Percentiles rank a stretch among this genome's conserved stretches.
Conservation (phyloP, 1,140 invertebrate species). For the Zaprionus taronus region DNA sequence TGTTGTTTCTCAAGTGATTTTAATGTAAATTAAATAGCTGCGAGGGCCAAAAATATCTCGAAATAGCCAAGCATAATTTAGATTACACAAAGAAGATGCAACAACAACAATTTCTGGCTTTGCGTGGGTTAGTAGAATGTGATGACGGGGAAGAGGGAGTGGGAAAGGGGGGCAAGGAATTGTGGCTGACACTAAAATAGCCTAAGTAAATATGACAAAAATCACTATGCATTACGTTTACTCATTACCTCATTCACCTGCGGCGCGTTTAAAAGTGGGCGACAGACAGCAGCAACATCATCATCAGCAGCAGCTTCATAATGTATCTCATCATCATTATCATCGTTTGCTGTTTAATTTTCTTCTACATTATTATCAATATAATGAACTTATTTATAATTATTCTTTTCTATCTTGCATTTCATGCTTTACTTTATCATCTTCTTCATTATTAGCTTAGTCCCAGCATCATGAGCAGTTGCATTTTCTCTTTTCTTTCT, state of each 20-base stretch:
- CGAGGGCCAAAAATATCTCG: conserved; percentile 11
- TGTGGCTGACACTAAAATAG: conserved; percentile 1
- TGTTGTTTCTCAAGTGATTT: conserved; percentile 43
- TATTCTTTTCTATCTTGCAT: background rate
- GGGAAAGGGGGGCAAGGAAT: background rate
- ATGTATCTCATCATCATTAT: conserved; percentile 33
- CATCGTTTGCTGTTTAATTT: background rate
- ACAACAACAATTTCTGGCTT: background rate
- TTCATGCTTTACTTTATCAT: background rate
- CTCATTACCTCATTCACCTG: conserved; percentile 3
- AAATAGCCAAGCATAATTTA: background rate
- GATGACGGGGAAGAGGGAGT: no score
- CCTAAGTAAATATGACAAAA: conserved; percentile 2
- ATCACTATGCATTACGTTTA: background rate
- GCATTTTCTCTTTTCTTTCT: background rate
- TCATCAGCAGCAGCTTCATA: conserved; percentile 40
- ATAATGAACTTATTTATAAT: conserved; percentile 4
- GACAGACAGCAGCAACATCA: background rate
- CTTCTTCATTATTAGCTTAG: background rate
- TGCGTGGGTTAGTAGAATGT: background rate
- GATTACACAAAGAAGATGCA: background rate
- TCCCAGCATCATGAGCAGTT: background rate
- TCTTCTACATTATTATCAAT: background rate
- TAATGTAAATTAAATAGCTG: conserved; percentile 56
- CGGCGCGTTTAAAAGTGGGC: conserved; percentile 1